A percentile compares a stretch with the other conserved stretches of the same genome.
phyloP scores from a whole-genome alignment of 2,888 invertebrate species.

The Lottia gigantea region DNA sequence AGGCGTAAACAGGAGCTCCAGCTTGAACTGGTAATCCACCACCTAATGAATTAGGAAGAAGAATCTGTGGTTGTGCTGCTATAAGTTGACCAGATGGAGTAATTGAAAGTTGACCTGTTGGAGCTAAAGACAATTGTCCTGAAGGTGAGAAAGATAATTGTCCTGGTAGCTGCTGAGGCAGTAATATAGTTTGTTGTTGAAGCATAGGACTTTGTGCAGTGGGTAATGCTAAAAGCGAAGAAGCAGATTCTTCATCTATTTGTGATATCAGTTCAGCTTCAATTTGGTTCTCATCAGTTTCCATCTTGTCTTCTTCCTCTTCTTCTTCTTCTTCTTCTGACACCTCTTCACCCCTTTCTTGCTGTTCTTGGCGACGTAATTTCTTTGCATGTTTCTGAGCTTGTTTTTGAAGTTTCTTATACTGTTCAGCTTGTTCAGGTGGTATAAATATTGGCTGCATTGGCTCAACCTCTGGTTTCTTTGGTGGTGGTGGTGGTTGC shows the following conservation, averaged over 20 bases:
- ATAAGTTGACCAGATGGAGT: constrained; percentile 25
- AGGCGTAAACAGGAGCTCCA: constrained; percentile 54
- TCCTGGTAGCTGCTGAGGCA: constrained; percentile 27
- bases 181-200: constrained; percentile 34
- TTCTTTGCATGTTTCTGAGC: constrained; percentile 84
- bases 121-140: constrained; percentile 24
- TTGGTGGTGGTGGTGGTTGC: constrained; percentile 56
- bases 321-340: constrained; percentile 43
- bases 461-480: constrained; percentile 42
- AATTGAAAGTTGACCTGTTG: constrained; percentile 15
- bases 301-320: constrained; percentile 4
- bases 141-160: constrained; percentile 20
- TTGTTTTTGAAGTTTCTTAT: constrained; percentile 72
- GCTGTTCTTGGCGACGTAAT: constrained; percentile 73
- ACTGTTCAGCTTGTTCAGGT: constrained; percentile 64
- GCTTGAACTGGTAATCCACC: constrained; percentile 51
- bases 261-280: constrained; percentile 32
- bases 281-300: constrained; percentile 27
- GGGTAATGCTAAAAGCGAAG: constrained; percentile 26
- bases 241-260: constrained; percentile 24
- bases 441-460: constrained; percentile 52
- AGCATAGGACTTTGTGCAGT: constrained; percentile 37
- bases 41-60: constrained; percentile 33
- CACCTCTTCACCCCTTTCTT: constrained; percentile 53
- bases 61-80: constrained; percentile 20